Evolutionary conservation across 2,797 vertebrate species (phyloP).

Genomic region (Lerista edwardsae): DNA sequence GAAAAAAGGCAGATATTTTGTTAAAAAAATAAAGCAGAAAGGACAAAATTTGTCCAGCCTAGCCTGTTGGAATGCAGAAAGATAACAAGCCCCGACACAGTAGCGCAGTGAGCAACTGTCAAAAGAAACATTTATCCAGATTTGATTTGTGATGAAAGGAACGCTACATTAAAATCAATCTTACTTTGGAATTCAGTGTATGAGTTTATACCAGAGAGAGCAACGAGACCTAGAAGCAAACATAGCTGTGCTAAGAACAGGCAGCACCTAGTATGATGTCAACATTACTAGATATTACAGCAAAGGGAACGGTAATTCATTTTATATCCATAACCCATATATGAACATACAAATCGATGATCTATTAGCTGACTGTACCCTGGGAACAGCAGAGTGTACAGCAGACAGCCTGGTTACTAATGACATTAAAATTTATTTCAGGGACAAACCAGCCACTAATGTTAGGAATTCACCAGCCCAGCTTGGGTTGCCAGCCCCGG

Average conservation of each 20-base stretch:
- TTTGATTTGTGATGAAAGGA: background rate
- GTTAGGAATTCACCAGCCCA: background rate
- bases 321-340: background rate
- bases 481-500: background rate
- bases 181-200: background rate
- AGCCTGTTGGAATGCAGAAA: background rate
- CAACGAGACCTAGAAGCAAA: background rate
- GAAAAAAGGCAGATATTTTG: conserved; percentile 14
- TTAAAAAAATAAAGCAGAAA: conserved; percentile 31
- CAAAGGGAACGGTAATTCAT: background rate
- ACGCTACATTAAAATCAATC: background rate
- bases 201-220: too few species aligned
- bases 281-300: background rate
- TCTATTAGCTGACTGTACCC: background rate
- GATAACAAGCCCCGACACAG: background rate
- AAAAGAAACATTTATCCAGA: background rate
- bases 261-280: background rate
- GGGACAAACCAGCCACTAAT: background rate
- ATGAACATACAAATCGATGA: too few species aligned
- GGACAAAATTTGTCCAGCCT: background rate
- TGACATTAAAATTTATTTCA: background rate
- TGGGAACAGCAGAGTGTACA: background rate
- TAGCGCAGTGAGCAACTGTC: background rate
- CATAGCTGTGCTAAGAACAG: background rate
- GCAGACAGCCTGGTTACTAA: background rate